phyloP scores from a whole-genome alignment of 2,888 invertebrate species.

The Apodemia mormo region DNA sequence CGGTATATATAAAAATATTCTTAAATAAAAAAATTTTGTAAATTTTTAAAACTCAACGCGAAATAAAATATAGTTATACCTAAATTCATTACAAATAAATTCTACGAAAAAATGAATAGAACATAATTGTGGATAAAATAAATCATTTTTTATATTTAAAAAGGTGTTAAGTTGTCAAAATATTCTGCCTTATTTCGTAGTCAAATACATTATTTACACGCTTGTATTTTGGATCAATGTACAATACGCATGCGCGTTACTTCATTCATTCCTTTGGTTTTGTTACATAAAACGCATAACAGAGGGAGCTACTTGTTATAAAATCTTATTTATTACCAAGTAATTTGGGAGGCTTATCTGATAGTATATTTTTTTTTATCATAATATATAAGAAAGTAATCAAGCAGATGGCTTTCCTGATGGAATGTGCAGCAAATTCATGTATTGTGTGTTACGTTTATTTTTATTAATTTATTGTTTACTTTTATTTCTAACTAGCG shows the following conservation, averaged over 20 bases:
- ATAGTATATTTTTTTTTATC: no score
- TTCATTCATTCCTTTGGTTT: conserved; percentile 56
- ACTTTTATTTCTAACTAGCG: no score
- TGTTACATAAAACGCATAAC: conserved; percentile 45
- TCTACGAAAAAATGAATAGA: neutral
- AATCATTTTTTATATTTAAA: neutral
- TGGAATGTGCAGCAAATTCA: no score
- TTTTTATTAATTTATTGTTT: no score
- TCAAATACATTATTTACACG: conserved; percentile 70
- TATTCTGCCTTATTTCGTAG: conserved; percentile 46
- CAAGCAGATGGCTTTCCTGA: no score
- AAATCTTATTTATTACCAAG: no score
- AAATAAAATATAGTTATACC: neutral
- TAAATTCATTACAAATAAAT: no score
- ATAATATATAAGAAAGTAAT: no score
- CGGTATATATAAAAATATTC: neutral
- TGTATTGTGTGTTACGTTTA: no score
- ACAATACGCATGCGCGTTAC: conserved; percentile 68
- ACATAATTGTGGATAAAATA: neutral
- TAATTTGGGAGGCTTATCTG: no score
- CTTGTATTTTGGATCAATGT: conserved; percentile 65
- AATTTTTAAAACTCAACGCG: neutral
- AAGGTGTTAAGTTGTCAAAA: conserved; percentile 6
- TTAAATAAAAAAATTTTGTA: neutral
- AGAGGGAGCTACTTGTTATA: conserved; percentile 53